phyloP scores from a whole-genome alignment of 2,797 vertebrate species.

The Tokudaia tokunoshimensis region DNA sequence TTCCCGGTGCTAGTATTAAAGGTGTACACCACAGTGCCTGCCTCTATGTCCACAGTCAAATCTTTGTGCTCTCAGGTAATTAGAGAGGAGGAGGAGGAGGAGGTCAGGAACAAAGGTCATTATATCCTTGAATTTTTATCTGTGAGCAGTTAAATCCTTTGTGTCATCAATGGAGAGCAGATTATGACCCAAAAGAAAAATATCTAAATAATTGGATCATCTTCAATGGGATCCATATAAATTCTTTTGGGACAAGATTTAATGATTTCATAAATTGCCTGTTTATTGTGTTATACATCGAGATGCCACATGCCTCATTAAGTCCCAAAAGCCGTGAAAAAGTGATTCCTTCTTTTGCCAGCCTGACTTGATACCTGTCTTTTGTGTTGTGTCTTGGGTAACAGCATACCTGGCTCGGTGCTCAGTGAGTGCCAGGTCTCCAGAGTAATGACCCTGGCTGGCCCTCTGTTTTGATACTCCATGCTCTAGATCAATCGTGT shows the following conservation, averaged over 20 bases:
- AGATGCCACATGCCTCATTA: slow-evolving; percentile 66
- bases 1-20: neutral
- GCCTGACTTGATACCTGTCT: slow-evolving; percentile 15
- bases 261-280: slow-evolving; percentile 66
- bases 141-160: slow-evolving; percentile 35
- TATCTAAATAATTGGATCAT: slow-evolving; percentile 63
- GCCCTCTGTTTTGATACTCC: slow-evolving; percentile 1
- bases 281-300: slow-evolving; percentile 63
- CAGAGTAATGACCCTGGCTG: slow-evolving; percentile 19
- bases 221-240: slow-evolving; percentile 19
- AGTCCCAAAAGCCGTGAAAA: neutral
- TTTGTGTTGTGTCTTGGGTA: slow-evolving; percentile 19
- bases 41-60: neutral
- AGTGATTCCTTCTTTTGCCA: slow-evolving; percentile 42
- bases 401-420: slow-evolving; percentile 33
- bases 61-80: slow-evolving; percentile 7
- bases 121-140: slow-evolving; percentile 50
- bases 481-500: neutral
- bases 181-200: slow-evolving; percentile 53
- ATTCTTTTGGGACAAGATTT: slow-evolving; percentile 66
- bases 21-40: neutral
- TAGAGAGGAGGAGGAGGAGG: neutral
- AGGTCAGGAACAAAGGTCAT: slow-evolving; percentile 25
- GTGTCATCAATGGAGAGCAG: slow-evolving; percentile 56
- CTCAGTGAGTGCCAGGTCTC: neutral